phyloP scores from a whole-genome alignment of 2,797 vertebrate species.

The Halcyon badia region DNA sequence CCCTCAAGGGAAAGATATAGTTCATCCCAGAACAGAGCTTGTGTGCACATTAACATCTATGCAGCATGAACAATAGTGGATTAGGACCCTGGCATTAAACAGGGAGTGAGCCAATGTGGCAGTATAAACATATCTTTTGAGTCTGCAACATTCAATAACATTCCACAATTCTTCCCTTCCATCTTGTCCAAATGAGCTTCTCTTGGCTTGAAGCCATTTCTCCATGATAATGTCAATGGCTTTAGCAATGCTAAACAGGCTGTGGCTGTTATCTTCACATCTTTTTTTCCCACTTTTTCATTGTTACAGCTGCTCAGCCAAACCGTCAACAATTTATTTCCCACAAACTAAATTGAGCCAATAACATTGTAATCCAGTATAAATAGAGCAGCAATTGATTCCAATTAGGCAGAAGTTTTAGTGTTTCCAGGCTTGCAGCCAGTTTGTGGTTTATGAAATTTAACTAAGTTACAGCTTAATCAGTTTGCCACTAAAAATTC shows the following conservation, averaged over 20 bases:
- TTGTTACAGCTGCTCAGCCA: slow-evolving; percentile 64
- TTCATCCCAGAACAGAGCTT: not conserved
- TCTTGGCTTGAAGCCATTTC: slow-evolving; percentile 54
- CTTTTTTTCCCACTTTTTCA: slow-evolving; percentile 14
- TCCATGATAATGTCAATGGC: slow-evolving; percentile 33
- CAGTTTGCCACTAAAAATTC: slow-evolving; percentile 26
- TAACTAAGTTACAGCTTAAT: slow-evolving; percentile 71
- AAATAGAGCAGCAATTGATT: slow-evolving; percentile 71
- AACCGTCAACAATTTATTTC: slow-evolving; percentile 66
- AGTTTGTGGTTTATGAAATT: slow-evolving; percentile 72
- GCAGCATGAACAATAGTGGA: not conserved
- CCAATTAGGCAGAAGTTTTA: slow-evolving; percentile 76
- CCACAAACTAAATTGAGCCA: slow-evolving; percentile 63
- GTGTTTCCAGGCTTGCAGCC: slow-evolving; percentile 73
- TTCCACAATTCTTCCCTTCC: slow-evolving; percentile 14
- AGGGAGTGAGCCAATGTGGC: not conserved
- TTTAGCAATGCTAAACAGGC: slow-evolving; percentile 52
- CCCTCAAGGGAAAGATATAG: not conserved
- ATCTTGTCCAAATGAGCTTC: slow-evolving; percentile 43
- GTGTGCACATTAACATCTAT: not conserved
- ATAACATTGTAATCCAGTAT: slow-evolving; percentile 64
- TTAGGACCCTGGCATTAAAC: slow-evolving; percentile 1
- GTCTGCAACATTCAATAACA: not conserved
- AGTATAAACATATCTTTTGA: slow-evolving; percentile 23
- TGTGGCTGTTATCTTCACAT: slow-evolving; percentile 31